Evolutionary conservation across 2,113 vertebrate species (phyloP).

Genomic region (Saccopteryx bilineata): DNA sequence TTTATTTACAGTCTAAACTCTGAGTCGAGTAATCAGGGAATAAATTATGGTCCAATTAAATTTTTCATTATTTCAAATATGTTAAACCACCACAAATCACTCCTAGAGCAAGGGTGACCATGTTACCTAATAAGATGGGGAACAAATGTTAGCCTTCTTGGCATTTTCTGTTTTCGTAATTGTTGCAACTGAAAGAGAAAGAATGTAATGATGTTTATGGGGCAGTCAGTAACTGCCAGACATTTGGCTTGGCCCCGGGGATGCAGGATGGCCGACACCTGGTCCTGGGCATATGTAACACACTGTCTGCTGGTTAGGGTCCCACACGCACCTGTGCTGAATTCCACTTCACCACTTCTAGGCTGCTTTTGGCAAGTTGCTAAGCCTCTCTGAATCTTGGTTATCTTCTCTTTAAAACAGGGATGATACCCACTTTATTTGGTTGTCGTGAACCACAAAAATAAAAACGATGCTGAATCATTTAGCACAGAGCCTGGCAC

Average conservation of each 20-base stretch:
- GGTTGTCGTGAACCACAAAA: not conserved
- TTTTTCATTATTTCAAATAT: slow-evolving; percentile 81
- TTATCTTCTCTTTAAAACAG: not conserved
- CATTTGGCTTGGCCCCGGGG: not conserved
- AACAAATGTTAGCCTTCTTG: slow-evolving; percentile 70
- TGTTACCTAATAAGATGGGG: slow-evolving; percentile 73
- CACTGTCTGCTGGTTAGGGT: no score
- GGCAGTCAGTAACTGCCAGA: accelerated
- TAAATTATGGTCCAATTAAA: slow-evolving; percentile 80
- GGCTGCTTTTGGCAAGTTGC: not conserved
- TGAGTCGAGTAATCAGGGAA: slow-evolving; percentile 77
- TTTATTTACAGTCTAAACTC: slow-evolving; percentile 78
- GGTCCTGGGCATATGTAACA: not conserved
- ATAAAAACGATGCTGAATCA: accelerated
- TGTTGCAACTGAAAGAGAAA: slow-evolving; percentile 67
- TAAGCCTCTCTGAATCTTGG: slow-evolving; percentile 12
- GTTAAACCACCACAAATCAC: slow-evolving; percentile 80
- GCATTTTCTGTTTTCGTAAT: slow-evolving; percentile 62
- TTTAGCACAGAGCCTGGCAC: not conserved
- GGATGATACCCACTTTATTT: not conserved
- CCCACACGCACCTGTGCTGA: not conserved
- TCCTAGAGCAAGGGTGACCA: slow-evolving; percentile 78
- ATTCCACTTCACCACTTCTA: not conserved
- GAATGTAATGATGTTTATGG: accelerated
- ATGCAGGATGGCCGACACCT: not conserved